phyloP scores from a whole-genome alignment of 2,888 invertebrate genomes.

The Escarpia spicata region DNA sequence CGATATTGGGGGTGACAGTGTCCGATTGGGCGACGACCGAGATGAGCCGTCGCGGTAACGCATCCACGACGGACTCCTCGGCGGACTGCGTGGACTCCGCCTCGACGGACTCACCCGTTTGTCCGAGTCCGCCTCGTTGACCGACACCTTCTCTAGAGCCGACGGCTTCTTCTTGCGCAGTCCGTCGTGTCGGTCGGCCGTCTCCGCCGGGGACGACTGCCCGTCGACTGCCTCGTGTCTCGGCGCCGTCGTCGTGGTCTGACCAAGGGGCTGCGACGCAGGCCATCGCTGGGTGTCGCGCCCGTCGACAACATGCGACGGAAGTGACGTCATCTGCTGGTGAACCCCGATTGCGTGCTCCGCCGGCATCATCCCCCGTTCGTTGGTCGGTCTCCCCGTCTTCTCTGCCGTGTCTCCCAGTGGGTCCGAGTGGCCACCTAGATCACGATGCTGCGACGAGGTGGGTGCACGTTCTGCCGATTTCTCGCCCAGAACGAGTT shows the following conservation, averaged over 20 bases:
- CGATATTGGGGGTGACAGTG: constrained; percentile 52
- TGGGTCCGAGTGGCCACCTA: not conserved
- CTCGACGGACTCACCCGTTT: constrained; percentile 35
- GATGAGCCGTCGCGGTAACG: constrained; percentile 44
- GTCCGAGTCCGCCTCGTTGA: constrained; percentile 31
- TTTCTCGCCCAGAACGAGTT: constrained; percentile 10
- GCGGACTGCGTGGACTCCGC: constrained; percentile 47
- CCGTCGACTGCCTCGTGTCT: not conserved
- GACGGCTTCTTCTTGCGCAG: constrained; percentile 37
- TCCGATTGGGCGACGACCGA: constrained; percentile 40
- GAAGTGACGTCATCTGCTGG: not conserved
- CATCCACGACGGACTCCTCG: constrained; percentile 59
- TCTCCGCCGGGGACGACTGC: too few relatives aligned
- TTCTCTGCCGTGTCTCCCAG: not conserved
- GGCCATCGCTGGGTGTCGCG: constrained; percentile 13
- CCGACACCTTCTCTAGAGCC: constrained; percentile 36
- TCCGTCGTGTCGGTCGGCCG: not conserved
- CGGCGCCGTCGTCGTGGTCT: not conserved
- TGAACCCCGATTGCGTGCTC: not conserved
- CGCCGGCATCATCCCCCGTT: not conserved
- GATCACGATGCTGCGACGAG: not conserved
- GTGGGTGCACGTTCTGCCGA: not conserved
- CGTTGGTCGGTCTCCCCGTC: not conserved
- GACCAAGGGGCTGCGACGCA: constrained; percentile 13
- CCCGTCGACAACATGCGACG: not conserved